Percentiles rank a stretch among this genome's conserved stretches.
phyloP scores from a whole-genome alignment of 1,140 invertebrate species.

The Papilio polyxenes region DNA sequence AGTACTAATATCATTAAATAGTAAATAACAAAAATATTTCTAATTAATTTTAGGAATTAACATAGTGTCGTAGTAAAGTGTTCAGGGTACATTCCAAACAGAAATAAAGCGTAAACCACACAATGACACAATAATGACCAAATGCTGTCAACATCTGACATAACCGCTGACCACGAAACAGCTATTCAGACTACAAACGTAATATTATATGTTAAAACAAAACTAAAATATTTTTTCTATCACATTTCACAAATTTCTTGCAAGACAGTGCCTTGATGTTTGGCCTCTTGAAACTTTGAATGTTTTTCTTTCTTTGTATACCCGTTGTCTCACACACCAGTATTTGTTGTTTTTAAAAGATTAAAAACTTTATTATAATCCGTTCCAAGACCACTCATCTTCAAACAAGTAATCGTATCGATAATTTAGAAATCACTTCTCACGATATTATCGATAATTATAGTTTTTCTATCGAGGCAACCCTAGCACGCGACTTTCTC shows the following conservation, averaged over 20 bases:
- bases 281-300: too few relatives aligned
- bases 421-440: conserved; percentile 7
- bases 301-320: too few relatives aligned
- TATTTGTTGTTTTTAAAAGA: too few relatives aligned
- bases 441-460: conserved; percentile 23
- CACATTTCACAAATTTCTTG: too few relatives aligned
- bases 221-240: not conserved
- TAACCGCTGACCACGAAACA: conserved; percentile 7
- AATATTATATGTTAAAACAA: not conserved
- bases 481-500: conserved; percentile 17
- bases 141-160: not conserved
- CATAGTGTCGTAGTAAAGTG: not conserved
- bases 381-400: not conserved
- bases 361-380: too few relatives aligned
- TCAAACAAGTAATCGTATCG: conserved; percentile 9
- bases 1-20: too few relatives aligned
- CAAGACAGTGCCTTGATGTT: too few relatives aligned
- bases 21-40: too few relatives aligned
- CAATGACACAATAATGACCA: conserved; percentile 4
- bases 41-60: not conserved
- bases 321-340: too few relatives aligned
- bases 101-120: conserved; percentile 1
- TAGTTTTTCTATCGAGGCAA: conserved; percentile 14
- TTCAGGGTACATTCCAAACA: not conserved
- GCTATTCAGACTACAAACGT: not conserved